Evolutionary conservation across 2,888 invertebrate species (phyloP).

Genomic region (Tenthredo distinguenda): DNA sequence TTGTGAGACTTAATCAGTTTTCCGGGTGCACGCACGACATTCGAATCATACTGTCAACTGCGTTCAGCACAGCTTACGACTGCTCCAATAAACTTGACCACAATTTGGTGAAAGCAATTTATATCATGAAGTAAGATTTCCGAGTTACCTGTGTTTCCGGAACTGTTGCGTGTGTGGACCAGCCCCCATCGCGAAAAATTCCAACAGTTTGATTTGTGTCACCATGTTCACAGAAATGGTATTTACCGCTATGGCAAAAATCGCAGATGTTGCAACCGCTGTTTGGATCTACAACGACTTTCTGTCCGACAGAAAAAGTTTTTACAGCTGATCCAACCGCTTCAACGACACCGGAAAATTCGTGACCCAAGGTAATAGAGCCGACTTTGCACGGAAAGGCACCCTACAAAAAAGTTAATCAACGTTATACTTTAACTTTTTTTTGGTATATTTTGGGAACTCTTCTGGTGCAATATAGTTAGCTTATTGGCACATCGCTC

Average conservation of each 20-base stretch:
- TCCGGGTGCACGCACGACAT: neutral
- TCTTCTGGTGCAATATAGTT: neutral
- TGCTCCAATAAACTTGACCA: neutral
- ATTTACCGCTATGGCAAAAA: conserved; percentile 82
- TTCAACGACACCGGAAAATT: conserved; percentile 83
- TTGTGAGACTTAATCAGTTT: neutral
- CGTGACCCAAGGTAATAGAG: conserved; percentile 83
- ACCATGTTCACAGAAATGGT: conserved; percentile 83
- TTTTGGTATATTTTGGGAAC: neutral
- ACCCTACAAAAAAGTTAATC: conserved; percentile 78
- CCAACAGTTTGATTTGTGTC: conserved; percentile 84
- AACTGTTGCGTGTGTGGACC: conserved; percentile 83
- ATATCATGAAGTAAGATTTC: neutral
- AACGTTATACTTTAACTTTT: neutral
- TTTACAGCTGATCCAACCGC: conserved; percentile 81
- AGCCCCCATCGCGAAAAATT: conserved; percentile 84
- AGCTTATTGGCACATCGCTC: neutral
- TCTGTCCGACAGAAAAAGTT: conserved; percentile 83
- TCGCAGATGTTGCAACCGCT: conserved; percentile 83
- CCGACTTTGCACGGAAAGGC: conserved; percentile 83
- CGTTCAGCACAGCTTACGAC: neutral
- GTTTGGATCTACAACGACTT: conserved; percentile 86
- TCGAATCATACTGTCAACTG: neutral
- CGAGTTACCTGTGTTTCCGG: conserved; percentile 83
- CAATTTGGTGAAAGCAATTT: neutral